phyloP scores from a whole-genome alignment of 2,797 vertebrate species.

The Hyperoplus lanceolatus region DNA sequence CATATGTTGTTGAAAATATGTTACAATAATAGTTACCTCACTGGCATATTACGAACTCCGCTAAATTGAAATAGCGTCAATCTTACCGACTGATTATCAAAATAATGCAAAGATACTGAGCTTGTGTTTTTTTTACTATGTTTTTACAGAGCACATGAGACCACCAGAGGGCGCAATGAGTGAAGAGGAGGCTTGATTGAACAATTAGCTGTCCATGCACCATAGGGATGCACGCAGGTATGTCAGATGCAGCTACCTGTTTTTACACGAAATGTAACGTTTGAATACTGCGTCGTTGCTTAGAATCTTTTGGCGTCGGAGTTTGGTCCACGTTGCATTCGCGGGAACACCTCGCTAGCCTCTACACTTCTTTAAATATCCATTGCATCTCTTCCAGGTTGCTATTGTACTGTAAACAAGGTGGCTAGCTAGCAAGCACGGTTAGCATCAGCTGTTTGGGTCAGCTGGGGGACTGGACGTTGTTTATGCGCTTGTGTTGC shows the following conservation, averaged over 20 bases:
- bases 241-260: slow-evolving; percentile 32
- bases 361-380: background rate
- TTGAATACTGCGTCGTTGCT: background rate
- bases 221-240: slow-evolving; percentile 71
- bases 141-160: background rate
- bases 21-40: too few relatives aligned
- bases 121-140: background rate
- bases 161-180: slow-evolving; percentile 69
- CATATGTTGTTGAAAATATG: too few relatives aligned
- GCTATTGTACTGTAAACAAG: slow-evolving; percentile 78
- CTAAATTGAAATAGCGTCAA: rapidly evolving
- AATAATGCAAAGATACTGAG: background rate
- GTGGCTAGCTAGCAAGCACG: slow-evolving; percentile 69
- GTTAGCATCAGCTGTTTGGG: slow-evolving; percentile 60
- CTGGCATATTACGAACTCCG: background rate
- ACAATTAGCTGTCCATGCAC: slow-evolving; percentile 8
- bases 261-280: background rate
- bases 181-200: slow-evolving; percentile 27
- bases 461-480: slow-evolving; percentile 48
- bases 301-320: rapidly evolving
- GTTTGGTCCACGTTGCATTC: rapidly evolving
- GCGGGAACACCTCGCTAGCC: background rate
- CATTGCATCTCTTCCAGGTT: slow-evolving; percentile 57
- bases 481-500: slow-evolving; percentile 16
- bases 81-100: background rate